phyloP scores from a whole-genome alignment of 2,888 invertebrate genomes.

The Lymantria dispar region DNA sequence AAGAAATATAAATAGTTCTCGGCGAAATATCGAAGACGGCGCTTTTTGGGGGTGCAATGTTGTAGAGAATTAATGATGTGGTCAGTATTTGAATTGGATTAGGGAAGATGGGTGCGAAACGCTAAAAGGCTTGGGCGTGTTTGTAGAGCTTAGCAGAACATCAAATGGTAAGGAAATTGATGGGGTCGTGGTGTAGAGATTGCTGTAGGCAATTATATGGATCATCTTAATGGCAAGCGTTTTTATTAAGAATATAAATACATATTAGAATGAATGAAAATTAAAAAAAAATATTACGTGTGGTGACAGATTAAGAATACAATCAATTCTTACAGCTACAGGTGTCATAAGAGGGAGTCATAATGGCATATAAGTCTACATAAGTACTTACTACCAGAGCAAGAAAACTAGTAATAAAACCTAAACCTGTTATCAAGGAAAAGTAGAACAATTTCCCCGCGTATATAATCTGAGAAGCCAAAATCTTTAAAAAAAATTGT shows the following conservation, averaged over 20 bases:
- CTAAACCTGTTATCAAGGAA: no score
- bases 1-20: conserved; percentile 79
- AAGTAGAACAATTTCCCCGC: no score
- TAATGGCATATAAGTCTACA: no score
- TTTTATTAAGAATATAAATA: conserved; percentile 42
- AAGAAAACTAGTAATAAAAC: no score
- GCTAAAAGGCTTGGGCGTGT: conserved; percentile 71
- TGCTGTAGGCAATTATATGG: conserved; percentile 35
- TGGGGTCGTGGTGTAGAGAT: conserved; percentile 37
- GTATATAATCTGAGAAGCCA: no score
- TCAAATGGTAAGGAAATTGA: conserved; percentile 58
- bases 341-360: no score
- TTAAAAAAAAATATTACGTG: no score
- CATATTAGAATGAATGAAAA: no score
- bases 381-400: no score
- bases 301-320: no score
- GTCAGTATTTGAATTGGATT: conserved; percentile 77
- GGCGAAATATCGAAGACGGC: conserved; percentile 71
- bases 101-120: conserved; percentile 62
- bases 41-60: conserved; percentile 76
- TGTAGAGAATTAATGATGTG: conserved; percentile 80
- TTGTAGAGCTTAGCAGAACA: conserved; percentile 71
- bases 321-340: no score
- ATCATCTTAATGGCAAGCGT: conserved; percentile 30
- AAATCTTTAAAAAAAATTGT: conserved; percentile 1